These are phyloP conservation scores for Clarias pachynema DNA, from an alignment of 2,797 vertebrate genomes.

Conservation along the genomic window DNA sequence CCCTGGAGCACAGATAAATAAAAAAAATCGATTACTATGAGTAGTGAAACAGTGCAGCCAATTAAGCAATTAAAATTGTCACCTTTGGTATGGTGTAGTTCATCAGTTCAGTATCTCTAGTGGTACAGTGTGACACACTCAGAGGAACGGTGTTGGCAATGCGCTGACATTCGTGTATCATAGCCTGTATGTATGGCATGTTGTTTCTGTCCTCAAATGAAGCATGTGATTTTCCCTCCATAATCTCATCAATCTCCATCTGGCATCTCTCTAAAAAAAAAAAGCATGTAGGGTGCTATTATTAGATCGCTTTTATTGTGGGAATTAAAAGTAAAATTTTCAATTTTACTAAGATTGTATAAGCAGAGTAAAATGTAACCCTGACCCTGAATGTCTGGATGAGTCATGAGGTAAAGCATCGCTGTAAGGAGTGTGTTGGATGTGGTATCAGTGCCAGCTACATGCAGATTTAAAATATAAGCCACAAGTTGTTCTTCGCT, in stretches of 20 bases:
- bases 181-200: conserved; percentile 74
- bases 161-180: conserved; percentile 76
- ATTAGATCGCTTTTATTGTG: not conserved
- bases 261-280: conserved; percentile 65
- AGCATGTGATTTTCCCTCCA: conserved; percentile 59
- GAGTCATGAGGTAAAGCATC: conserved; percentile 68
- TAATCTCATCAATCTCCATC: conserved; percentile 68
- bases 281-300: not conserved
- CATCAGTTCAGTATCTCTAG: conserved; percentile 74
- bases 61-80: not conserved
- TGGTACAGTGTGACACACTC: conserved; percentile 72
- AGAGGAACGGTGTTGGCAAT: conserved; percentile 66
- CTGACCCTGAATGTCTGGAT: conserved; percentile 72
- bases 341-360: not conserved
- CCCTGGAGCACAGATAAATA: not conserved
- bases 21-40: not conserved
- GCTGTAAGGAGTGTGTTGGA: conserved; percentile 70
- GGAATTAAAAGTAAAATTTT: no score
- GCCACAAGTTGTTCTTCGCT: conserved; percentile 59
- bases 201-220: conserved; percentile 66
- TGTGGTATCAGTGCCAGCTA: conserved; percentile 75
- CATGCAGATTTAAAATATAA: conserved; percentile 60
- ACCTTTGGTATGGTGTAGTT: conserved; percentile 79
- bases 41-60: no score
- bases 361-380: not conserved